phyloP scores from a whole-genome alignment of 2,888 invertebrate species.

The Flexamia atlantica region DNA sequence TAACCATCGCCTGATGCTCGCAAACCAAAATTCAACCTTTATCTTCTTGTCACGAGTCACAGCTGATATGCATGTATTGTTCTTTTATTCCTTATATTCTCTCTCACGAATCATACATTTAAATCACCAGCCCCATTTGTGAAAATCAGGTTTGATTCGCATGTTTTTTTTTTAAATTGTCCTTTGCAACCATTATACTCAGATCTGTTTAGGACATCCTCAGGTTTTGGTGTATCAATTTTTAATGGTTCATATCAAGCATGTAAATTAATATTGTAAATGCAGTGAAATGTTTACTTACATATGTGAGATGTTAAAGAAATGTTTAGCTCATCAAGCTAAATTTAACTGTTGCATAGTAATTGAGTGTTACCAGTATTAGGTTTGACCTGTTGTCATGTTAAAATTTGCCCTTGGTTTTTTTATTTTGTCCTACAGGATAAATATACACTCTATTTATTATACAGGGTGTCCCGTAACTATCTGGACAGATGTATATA shows the following conservation, averaged over 20 bases:
- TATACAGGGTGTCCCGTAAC: too few relatives aligned
- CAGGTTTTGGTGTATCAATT: background rate
- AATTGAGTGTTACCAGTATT: background rate
- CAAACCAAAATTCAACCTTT: slow-evolving; percentile 32
- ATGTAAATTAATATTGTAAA: slow-evolving; percentile 11
- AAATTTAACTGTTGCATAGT: background rate
- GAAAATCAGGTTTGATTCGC: slow-evolving; percentile 8
- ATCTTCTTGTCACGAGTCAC: slow-evolving; percentile 24
- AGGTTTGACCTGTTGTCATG: background rate
- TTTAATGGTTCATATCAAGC: slow-evolving; percentile 6
- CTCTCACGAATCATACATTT: slow-evolving; percentile 12
- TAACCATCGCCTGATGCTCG: slow-evolving; percentile 73
- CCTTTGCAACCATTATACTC: background rate
- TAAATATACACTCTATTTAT: too few relatives aligned
- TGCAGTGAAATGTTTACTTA: slow-evolving; percentile 2
- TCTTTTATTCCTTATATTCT: slow-evolving; percentile 43
- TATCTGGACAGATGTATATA: too few relatives aligned
- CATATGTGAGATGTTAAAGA: background rate
- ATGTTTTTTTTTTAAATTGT: slow-evolving; percentile 20
- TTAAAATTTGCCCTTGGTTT: too few relatives aligned
- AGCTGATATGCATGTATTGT: slow-evolving; percentile 55
- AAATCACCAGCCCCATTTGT: slow-evolving; percentile 12
- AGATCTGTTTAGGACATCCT: background rate
- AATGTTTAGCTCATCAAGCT: background rate
- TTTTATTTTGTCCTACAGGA: too few relatives aligned